Base-by-base conservation (phyloP, 2,797 vertebrate genomes). In the Crypturellus tataupa region DNA sequence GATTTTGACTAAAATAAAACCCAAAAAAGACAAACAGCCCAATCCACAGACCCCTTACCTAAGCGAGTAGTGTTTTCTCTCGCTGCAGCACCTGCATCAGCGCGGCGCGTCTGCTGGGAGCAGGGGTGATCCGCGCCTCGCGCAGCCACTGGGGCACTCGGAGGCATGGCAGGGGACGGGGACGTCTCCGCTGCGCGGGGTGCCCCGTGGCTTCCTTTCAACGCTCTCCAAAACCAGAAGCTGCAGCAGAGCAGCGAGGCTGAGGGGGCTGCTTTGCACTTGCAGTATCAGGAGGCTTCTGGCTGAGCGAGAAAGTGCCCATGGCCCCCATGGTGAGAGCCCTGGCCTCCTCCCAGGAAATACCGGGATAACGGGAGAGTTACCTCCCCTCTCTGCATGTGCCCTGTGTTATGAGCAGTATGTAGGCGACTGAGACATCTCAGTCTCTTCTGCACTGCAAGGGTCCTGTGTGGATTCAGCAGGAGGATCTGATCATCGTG, bases 1-100 rank as follows among this genome's bases (percentile, higher is more conserved):
- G 95, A 95, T 97, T 94, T 93, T 84, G 73, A 90, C 89, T 84
- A 81, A 97, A 96, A 97, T 55, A 55, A 31, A 55, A 55, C 51
- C 51, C 11, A 83, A 93, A 94, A 94, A 93, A 92, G 21, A 2
- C 24, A 76, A 67, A 69, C 67, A 83, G 20, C 51, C 59, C 90
- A 92, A 81, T 65, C 73, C 33, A 79, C 33, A 53, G 87, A 19
- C 17, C 62, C 77, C 24, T 69, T 81, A n/a, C 33, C 53, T 91
- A 75, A 56, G 80, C 12, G 80, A 21, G 21, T 78, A 81, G 51
- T n/a, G 11, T n/a, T 70, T 88, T 90, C 29, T 88, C 51, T 31
- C 68, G 37, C 63, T 91, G 55, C 68, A 96, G 37, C 40, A n/a
- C n/a, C 47, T 72, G 35, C 17, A 47, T 89, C 73, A 35, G 29